Evolutionary conservation across 2,888 invertebrate species (phyloP).

Genomic region (Leuctra nigra): DNA sequence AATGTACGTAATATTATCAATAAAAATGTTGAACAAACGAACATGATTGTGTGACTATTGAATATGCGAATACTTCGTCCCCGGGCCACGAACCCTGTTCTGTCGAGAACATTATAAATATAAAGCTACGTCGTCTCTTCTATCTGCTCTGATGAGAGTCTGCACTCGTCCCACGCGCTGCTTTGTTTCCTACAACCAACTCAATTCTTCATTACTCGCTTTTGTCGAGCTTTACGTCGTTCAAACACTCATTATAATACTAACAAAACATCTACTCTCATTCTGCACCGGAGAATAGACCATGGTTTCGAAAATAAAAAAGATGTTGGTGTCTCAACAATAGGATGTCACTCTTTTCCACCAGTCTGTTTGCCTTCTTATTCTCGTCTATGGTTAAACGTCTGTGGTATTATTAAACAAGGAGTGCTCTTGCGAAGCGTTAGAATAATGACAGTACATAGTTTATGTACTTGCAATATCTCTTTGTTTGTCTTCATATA

Average conservation of each 20-base stretch:
- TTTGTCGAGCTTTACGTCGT: not conserved
- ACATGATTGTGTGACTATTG: too few relatives aligned
- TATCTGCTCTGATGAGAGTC: too few relatives aligned
- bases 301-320: not conserved
- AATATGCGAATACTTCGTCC: too few relatives aligned
- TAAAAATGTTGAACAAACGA: too few relatives aligned
- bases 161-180: too few relatives aligned
- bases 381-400: not conserved
- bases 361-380: not conserved
- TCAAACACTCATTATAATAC: conserved; percentile 9
- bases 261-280: conserved; percentile 6
- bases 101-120: too few relatives aligned
- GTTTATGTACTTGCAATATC: not conserved
- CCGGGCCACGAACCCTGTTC: too few relatives aligned
- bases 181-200: not conserved
- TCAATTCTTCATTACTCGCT: not conserved
- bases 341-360: conserved; percentile 1
- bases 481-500: not conserved
- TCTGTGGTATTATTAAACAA: not conserved
- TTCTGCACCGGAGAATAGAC: too few relatives aligned
- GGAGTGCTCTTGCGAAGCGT: not conserved
- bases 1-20: too few relatives aligned
- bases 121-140: too few relatives aligned
- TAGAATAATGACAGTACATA: not conserved
- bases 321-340: not conserved